Base-by-base conservation (phyloP, 2,113 vertebrate species). In the Macrotis lagotis region DNA sequence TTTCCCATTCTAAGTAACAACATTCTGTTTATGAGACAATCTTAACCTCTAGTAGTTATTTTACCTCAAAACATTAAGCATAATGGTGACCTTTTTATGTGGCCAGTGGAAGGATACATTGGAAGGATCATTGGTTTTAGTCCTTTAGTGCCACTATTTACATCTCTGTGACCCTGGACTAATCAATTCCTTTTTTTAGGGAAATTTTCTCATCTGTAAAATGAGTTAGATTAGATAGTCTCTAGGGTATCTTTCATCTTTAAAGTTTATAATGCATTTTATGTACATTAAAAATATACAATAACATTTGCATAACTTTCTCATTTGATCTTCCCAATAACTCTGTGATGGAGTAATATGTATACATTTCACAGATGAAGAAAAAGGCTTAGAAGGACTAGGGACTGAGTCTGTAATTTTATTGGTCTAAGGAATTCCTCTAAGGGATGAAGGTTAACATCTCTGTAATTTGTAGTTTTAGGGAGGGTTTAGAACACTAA, bases 1-100 rank as follows among this genome's bases (percentile, higher is more conserved):
- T 88, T 94, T 89, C 92, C 88, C 95, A 6, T 96, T 94, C 94
- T 96, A 91, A 96, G 96, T 95, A 95, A 91, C 48, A 3, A 49
- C 2, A 1, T 51, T 95, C 90, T 93, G 1, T 16, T 95, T 51
- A 0, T 16, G 89, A 95, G 92, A 50, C 51, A 8, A 44, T 74
- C 9, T 2, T 8, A 51, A 14, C 49, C 7, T 74, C 48, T 5
- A 2, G 16, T 7, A 59, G 48, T 44, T 1, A 0, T 50, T 52
- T 90, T 25, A 0, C n/a, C 50, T 50, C 16, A 48, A 44, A 83
- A 44, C 0, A 0, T 25, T 10, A 1, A 26, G 6, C 66, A 83
- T 44, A 8, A 19, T 8, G 8, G 5, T 83, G 16, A 28, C 37
- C 66, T 83, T 83, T 59, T 83, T 83, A 44, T 14, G 37, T 83